Evolutionary conservation across 1,140 invertebrate species (phyloP).

Genomic region (Lamellibrachia luymesi): DNA sequence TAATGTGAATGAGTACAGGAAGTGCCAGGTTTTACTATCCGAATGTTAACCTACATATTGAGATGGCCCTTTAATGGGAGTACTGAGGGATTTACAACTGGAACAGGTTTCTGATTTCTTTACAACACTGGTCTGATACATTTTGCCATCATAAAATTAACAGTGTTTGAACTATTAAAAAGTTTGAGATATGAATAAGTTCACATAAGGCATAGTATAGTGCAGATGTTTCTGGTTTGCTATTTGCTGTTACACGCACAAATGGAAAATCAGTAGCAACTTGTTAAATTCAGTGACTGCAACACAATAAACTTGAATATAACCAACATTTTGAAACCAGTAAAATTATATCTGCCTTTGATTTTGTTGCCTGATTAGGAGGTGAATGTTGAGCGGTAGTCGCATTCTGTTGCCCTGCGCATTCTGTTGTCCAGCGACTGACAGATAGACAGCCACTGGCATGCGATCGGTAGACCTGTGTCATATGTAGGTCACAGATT

Average conservation of each 20-base stretch:
- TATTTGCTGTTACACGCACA: background rate
- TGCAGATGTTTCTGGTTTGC: background rate
- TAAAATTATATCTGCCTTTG: background rate
- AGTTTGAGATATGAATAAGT: background rate
- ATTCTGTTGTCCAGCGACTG: too few species aligned
- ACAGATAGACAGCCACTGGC: background rate
- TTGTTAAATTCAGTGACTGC: background rate
- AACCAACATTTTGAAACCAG: background rate
- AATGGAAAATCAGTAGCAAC: background rate
- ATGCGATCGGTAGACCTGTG: background rate
- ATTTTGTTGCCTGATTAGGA: background rate
- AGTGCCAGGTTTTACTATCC: background rate
- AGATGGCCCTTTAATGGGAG: background rate
- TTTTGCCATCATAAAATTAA: background rate
- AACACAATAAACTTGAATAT: background rate
- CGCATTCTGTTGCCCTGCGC: background rate
- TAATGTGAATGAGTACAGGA: background rate
- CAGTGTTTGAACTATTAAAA: background rate
- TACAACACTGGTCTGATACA: background rate
- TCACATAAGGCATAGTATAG: background rate
- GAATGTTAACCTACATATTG: background rate
- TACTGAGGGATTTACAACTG: background rate
- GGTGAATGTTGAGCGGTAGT: background rate
- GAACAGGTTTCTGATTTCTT: background rate
- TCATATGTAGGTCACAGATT: slow-evolving; percentile 1